Conservation (phyloP, 2,113 vertebrate species). For the Asarcornis scutulata region DNA sequence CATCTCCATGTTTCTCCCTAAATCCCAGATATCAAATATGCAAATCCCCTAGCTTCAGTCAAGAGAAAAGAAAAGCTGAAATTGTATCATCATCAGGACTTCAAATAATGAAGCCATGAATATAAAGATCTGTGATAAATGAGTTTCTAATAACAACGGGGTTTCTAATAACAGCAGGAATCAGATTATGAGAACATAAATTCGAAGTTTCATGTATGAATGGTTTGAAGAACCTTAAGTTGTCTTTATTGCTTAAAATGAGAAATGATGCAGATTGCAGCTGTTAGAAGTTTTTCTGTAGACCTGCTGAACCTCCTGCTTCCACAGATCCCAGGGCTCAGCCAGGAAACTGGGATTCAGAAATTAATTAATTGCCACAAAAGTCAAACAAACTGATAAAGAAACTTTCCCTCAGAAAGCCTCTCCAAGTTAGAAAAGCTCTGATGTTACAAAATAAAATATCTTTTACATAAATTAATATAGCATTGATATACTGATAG, state of each 20-base stretch:
- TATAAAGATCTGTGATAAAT: constrained; percentile 56
- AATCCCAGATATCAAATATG: constrained; percentile 53
- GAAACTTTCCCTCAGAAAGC: neutral
- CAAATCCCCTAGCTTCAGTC: constrained; percentile 39
- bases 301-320: neutral
- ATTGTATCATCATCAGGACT: constrained; percentile 32
- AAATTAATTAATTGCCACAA: neutral
- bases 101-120: constrained; percentile 52
- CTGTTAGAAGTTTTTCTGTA: constrained; percentile 2
- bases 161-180: constrained; percentile 36
- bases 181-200: constrained; percentile 34
- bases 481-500: neutral
- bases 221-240: neutral
- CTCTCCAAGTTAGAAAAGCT: neutral
- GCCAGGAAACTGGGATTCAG: neutral
- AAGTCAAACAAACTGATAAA: neutral
- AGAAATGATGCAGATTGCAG: neutral
- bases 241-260: neutral
- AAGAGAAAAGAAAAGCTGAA: constrained; percentile 45
- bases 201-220: neutral
- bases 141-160: constrained; percentile 9
- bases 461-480: neutral
- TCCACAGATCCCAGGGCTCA: neutral
- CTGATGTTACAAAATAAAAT: neutral
- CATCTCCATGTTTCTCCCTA: constrained; percentile 41